Base-by-base conservation (phyloP, 2,113 vertebrate genomes). In the Patagioenas fasciata region DNA sequence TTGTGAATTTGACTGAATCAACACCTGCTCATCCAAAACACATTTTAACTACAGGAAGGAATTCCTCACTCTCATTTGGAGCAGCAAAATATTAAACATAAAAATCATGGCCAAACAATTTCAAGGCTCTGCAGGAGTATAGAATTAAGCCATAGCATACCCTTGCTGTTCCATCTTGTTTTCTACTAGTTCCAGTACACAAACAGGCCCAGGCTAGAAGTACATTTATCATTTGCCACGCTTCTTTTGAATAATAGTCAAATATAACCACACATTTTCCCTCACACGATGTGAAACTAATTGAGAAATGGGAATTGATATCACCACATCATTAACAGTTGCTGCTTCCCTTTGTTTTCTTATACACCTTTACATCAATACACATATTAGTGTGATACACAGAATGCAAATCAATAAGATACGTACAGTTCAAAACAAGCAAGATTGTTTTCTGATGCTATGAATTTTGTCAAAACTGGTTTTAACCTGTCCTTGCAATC, bases 11-110 rank as follows among this genome's bases (percentile, higher is more conserved):
- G 80, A 92, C 82, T 90, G 82, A 84, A 72, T 73, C 72, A 81
- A 94, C 92, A 96, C 89, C 96, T 95, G 91, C 86, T 95, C 54
- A 56, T 94, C 81, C 86, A 91, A 86, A 92, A 65, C 77, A 83
- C 58, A 77, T 85, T 90, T 91, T 77, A 96, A 84, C 88, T 88
- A 90, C 77, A 79, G 91, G 93, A 95, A 96, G 91, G 70, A 96
- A 86, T 92, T 89, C 54, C 94, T 96, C 40, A 24, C 44, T 81
- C 75, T 89, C 50, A 65, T 92, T 81, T 94, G 57, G 23, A 87
- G 53, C 44, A 79, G 60, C 4, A 62, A 61, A 92, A 89, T 74
- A 14, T 2, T 26, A 72, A 90, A 53, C 40, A 73, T 15, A 81
- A 69, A 88, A 94, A 90, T 66, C 13, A 48, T 7, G 58, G 79